A percentile compares a stretch with the other conserved stretches of the same genome.
Evolutionary conservation across 2,797 vertebrate species (phyloP).

Genomic region (Sebastes miniatus): DNA sequence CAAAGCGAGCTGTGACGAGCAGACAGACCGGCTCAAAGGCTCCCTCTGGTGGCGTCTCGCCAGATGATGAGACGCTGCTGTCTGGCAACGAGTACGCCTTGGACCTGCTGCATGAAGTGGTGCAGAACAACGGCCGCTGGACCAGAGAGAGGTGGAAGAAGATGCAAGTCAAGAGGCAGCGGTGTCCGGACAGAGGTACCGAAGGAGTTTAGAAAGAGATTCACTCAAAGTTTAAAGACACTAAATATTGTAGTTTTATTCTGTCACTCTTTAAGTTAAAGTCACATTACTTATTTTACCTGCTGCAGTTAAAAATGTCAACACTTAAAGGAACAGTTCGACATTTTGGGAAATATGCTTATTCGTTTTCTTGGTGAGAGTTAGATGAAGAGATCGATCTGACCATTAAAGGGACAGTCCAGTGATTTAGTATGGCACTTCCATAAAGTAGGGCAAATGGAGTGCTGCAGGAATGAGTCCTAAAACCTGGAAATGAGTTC

Average conservation of each 20-base stretch:
- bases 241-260: not conserved
- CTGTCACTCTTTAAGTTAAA: not conserved
- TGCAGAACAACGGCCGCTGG: constrained; percentile 85
- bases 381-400: too few species aligned
- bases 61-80: constrained; percentile 66
- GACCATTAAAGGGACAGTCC: too few species aligned
- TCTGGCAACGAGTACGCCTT: constrained; percentile 71
- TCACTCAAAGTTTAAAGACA: not conserved
- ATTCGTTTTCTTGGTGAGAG: not conserved
- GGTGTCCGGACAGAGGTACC: not conserved
- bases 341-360: not conserved
- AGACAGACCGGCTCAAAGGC: constrained; percentile 28
- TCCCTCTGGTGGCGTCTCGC: constrained; percentile 53
- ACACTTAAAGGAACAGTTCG: not conserved
- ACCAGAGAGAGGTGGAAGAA: constrained; percentile 84
- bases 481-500: too few species aligned
- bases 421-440: too few species aligned
- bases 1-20: not conserved
- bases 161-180: constrained; percentile 66
- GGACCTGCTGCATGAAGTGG: constrained; percentile 85
- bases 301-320: not conserved
- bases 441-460: too few species aligned
- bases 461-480: not conserved
- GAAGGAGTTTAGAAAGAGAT: not conserved
- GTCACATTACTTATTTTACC: not conserved